Percentiles rank a stretch among this genome's conserved stretches.
Conservation (phyloP, 2,888 invertebrate genomes). For the Lissonota sp. region DNA sequence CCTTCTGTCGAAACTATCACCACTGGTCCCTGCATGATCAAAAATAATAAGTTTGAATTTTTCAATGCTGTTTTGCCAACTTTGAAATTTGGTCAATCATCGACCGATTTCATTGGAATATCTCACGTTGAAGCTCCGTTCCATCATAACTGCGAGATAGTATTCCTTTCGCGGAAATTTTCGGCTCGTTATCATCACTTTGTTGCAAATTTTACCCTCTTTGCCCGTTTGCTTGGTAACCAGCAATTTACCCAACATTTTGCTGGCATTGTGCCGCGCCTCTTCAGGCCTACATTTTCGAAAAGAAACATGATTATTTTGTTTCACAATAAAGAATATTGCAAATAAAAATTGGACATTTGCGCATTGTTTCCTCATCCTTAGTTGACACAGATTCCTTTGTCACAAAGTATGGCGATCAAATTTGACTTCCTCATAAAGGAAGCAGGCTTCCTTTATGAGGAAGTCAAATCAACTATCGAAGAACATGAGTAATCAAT, state of each 20-base stretch:
- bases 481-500: no score
- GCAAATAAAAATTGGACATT: no score
- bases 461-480: no score
- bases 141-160: slow-evolving; percentile 99
- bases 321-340: no score
- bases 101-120: slow-evolving; percentile 3
- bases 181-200: slow-evolving; percentile 98
- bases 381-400: no score
- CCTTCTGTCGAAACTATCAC: slow-evolving; percentile 98
- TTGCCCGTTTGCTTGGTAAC: slow-evolving; percentile 99
- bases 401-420: no score
- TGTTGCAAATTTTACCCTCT: slow-evolving; percentile 95
- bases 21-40: slow-evolving; percentile 91
- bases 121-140: slow-evolving; percentile 94
- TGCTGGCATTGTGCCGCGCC: slow-evolving; percentile 91
- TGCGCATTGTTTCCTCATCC: no score
- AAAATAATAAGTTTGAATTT: slow-evolving; percentile 4
- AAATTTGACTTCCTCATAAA: no score
- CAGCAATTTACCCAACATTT: slow-evolving; percentile 96
- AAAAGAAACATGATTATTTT: background rate
- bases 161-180: slow-evolving; percentile 98
- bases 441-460: no score
- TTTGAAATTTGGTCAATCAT: background rate
- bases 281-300: slow-evolving; percentile 88
- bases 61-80: background rate